Evolutionary conservation across 2,888 invertebrate species (phyloP), one percentile per base, ranked within the genome.

Genomic region (Keiferia lycopersicella): DNA sequence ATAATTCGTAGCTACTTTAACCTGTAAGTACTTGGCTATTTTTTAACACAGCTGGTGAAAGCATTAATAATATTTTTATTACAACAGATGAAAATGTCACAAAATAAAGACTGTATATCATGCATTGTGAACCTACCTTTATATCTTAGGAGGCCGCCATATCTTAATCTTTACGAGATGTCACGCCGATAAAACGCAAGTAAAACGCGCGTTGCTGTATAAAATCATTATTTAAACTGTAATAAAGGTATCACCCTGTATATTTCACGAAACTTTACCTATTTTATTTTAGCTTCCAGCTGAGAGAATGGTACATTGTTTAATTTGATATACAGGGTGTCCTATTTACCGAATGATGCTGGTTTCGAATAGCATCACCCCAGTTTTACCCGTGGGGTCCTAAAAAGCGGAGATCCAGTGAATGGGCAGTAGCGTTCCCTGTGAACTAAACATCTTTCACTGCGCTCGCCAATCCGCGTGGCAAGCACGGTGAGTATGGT

Each of bases 161-260:
- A 64, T 20, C 64, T 57, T 57, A 59, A 56, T 65, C 63, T 70
- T 70, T 70, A 69, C 65, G 67, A 64, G 64, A 66, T 34, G 34
- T 26, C 56, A 34, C n/a, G 16, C 16, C 34, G 30, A 56, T 56
- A 56, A 56, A 56, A 16, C 34, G 56, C 34, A 30, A 34, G 60
- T 66, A 68, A 70, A 66, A 61, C 57, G 48, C 48, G 61, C 64
- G 50, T 67, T 67, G 64, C 60, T 67, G 64, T 66, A 70, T 64
- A 66, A 70, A 68, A 68, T 67, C 66, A 65, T 67, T 69, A 67
- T 67, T 69, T 66, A 67, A 66, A 59, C 66, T 50, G 64, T 62
- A 53, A 69, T 67, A 67, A 67, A 67, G 63, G 62, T 65, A 63
- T 66, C 63, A 63, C 51, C 51, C 58, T 61, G 65, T 51, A 34